phyloP scores from a whole-genome alignment of 2,113 vertebrate species.

The Odocoileus virginianus region DNA sequence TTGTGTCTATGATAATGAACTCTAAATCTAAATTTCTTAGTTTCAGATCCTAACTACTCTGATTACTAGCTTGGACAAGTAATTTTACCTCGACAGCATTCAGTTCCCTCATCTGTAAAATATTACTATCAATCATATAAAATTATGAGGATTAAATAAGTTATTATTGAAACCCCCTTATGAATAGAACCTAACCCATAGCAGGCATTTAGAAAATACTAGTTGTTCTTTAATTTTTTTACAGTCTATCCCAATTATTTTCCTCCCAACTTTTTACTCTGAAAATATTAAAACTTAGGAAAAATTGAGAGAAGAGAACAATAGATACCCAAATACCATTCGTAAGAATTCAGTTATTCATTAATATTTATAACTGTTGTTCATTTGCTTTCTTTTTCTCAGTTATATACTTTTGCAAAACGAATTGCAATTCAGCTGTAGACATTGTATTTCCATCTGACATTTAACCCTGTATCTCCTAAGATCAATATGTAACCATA shows the following conservation, averaged over 20 bases:
- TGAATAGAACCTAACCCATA: background rate
- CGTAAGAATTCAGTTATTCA: background rate
- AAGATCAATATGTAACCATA: background rate
- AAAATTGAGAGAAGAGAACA: background rate
- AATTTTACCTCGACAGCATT: background rate
- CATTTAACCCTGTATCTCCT: background rate
- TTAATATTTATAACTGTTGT: background rate
- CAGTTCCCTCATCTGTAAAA: background rate
- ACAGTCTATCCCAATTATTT: background rate
- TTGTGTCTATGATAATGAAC: background rate
- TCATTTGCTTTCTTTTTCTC: conserved; percentile 3
- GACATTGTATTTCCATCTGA: background rate
- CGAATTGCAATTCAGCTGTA: background rate
- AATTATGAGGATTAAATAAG: background rate
- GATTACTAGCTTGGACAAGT: background rate
- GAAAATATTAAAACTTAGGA: background rate
- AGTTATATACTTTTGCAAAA: background rate
- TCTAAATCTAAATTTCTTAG: conserved; percentile 3
- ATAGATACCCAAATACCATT: background rate
- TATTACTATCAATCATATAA: background rate
- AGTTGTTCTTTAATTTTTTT: background rate
- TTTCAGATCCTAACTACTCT: background rate
- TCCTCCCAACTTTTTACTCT: background rate
- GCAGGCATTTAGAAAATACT: background rate
- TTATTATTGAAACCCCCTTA: background rate